These are phyloP conservation scores for Odobenus rosmarus DNA, from an alignment of 2,113 vertebrate species.

Conservation along the genomic window DNA sequence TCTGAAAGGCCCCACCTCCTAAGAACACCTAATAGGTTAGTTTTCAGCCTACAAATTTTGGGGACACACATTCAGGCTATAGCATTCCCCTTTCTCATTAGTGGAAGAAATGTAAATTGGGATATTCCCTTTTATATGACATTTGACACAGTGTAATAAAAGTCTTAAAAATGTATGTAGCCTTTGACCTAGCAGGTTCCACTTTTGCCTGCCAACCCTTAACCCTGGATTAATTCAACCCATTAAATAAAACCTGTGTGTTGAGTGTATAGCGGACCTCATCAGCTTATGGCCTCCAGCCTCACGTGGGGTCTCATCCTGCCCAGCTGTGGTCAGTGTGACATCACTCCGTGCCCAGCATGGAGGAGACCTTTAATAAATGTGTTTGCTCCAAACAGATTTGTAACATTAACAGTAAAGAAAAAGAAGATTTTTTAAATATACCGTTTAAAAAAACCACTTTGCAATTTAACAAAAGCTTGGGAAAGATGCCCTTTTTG, in stretches of 20 bases:
- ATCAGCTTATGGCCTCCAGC: fast-evolving
- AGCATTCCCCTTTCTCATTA: not conserved
- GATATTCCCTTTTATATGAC: not conserved
- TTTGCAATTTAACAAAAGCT: not conserved
- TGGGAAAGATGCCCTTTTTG: not conserved
- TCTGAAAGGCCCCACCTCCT: not conserved
- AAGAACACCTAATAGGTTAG: too few species aligned
- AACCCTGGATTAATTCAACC: not conserved
- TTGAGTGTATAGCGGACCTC: not conserved
- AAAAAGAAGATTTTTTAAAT: not conserved
- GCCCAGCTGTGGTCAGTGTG: too few species aligned
- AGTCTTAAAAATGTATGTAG: not conserved
- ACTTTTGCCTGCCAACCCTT: too few species aligned
- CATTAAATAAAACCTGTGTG: fast-evolving
- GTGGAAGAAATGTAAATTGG: too few species aligned
- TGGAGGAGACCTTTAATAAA: not conserved
- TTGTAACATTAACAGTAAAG: not conserved
- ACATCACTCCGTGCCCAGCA: not conserved
- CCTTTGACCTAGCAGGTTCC: not conserved
- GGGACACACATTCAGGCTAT: not conserved
- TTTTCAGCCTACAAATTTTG: not conserved
- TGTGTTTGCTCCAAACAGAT: not conserved
- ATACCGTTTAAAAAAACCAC: not conserved
- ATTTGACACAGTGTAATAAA: not conserved
- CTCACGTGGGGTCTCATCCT: not conserved